Base-by-base conservation (phyloP, 2,888 invertebrate species). In the Hydriomena furcata region DNA sequence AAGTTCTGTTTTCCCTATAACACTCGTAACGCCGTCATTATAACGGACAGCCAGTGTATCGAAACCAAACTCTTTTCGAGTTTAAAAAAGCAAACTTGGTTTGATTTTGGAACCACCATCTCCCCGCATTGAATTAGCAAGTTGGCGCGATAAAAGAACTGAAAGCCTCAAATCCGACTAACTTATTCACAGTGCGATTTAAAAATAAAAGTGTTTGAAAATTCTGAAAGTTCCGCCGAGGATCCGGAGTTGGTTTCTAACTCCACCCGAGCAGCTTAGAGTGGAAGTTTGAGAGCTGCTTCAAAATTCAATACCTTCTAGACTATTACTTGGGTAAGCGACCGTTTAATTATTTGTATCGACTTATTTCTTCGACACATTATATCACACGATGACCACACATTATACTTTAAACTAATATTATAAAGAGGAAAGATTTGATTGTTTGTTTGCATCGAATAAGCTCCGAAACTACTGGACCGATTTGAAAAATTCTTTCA, bases 201-300 rank as follows among this genome's bases (percentile, higher is more conserved):
- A 71, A 78, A 82, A 82, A 75, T 71, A 78, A 78, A 82, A 79
- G 63, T 68, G 65, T 71, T 75, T 73, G 68, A 79, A 77, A 78
- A 75, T 79, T 77, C 75, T 54, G 47, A 61, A 84, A 82, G 62
- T 82, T 82, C 54, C 38, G 56, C 63, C 53, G 61, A 60, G 71
- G 75, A 73, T 78, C 67, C 55, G 54, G 68, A 73, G 68, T 71
- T 68, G 65, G 63, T 60, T 66, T 60, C 72, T 61, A 76, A 80
- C 76, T 83, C 79, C 60, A 58, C 63, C 67, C 47, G 55, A 55
- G 66, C 70, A 71, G 80, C 83, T 84, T 84, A 84, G 73, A 49
- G 70, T 62, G 57, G 65, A 77, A 71, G 67, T 76, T 70, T 54
- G 48, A 44, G 45, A 60, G 64, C 54, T 70, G 69, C 72, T 77